These are phyloP conservation scores for Eupithecia abbreviata DNA, from an alignment of 2,888 invertebrate genomes.

Conservation along the genomic window DNA sequence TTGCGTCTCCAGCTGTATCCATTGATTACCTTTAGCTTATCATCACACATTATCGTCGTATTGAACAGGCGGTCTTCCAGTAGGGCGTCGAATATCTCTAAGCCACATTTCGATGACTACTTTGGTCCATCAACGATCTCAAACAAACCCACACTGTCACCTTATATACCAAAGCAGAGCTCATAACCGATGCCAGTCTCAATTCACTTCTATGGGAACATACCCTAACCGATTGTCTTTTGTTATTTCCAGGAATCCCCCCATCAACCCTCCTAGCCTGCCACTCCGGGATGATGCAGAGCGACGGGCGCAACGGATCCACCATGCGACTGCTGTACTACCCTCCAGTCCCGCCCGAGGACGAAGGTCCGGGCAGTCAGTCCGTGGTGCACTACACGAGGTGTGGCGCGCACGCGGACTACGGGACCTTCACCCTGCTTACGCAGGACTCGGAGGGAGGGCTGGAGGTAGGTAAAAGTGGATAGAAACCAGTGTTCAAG, in stretches of 20 bases:
- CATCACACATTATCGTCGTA: neutral
- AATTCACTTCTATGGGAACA: neutral
- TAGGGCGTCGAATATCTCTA: neutral
- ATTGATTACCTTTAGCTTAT: neutral
- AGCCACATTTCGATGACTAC: neutral
- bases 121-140: neutral
- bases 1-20: neutral
- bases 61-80: neutral
- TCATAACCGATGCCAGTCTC: neutral
- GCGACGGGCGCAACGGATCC: conserved; percentile 86
- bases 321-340: conserved; percentile 89
- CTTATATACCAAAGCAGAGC: neutral
- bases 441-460: conserved; percentile 91
- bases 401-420: conserved; percentile 89
- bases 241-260: conserved; percentile 77
- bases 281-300: conserved; percentile 86
- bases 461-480: conserved; percentile 79
- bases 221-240: neutral
- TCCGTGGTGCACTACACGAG: conserved; percentile 78
- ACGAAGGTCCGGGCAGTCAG: conserved; percentile 78
- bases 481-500: neutral
- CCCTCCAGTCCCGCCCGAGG: conserved; percentile 86
- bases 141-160: neutral
- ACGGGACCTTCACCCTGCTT: conserved; percentile 89
- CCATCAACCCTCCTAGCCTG: conserved; percentile 85